phyloP scores from a whole-genome alignment of 2,797 vertebrate genomes.

The Hylomyscus alleni region DNA sequence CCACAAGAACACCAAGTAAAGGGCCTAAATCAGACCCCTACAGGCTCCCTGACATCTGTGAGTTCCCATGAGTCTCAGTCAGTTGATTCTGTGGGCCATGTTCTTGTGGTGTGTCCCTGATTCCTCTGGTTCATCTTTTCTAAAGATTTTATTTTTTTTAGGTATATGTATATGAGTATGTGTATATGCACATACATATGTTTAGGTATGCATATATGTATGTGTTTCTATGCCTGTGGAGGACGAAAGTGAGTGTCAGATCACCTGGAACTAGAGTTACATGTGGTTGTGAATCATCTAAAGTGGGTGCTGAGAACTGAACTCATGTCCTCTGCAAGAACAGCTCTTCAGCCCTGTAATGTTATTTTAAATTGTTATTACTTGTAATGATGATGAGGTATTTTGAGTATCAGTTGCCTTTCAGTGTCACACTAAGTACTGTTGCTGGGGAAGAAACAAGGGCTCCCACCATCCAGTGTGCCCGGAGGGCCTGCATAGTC shows the following conservation, averaged over 20 bases:
- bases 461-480: background rate
- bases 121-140: background rate
- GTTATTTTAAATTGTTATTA: background rate
- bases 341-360: background rate
- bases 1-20: background rate
- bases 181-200: background rate
- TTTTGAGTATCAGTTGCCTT: background rate
- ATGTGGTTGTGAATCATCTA: background rate
- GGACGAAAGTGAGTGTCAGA: background rate
- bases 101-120: background rate
- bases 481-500: background rate
- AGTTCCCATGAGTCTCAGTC: background rate
- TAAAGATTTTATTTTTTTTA: slow-evolving; percentile 8
- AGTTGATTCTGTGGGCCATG: background rate
- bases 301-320: background rate
- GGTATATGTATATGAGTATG: background rate
- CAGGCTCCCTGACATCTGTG: background rate
- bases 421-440: background rate
- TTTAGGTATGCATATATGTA: background rate
- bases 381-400: background rate
- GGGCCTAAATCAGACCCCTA: background rate
- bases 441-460: background rate
- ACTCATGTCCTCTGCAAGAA: background rate
- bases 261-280: background rate
- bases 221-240: background rate